Base-by-base conservation (phyloP, 2,797 vertebrate species). In the Leptoclinus maculatus region DNA sequence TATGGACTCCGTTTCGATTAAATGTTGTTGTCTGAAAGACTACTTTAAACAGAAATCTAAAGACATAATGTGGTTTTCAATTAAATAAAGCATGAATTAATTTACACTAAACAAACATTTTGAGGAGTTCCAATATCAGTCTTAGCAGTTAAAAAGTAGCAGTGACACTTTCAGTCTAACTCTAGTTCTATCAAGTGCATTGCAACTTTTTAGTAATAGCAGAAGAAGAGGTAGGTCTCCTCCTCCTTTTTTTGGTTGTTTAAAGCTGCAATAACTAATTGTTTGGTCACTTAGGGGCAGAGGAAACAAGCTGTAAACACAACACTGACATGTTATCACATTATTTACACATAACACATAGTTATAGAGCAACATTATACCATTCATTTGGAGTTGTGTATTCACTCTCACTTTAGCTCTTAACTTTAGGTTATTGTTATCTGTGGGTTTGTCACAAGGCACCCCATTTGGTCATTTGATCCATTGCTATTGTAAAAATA, bases 291-390 rank as follows among this genome's bases (percentile, higher is more conserved):
- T 49, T 19, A 0, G n/a, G 32, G 23, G 45, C 57, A 53, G 32
- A 32, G 14, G 11, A 54, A 64, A 75, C 73, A 59, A 59, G 41
- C 17, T 59, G n/a, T 38, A 60, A 60, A 38, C 21, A 10, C 21
- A 49, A 49, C 47, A n/a, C 47, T 49, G 8, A 49, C 19, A 21
- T 49, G 8, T 17, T 2, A 43, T 49, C 21, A 49, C 19, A 60
- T 53, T 23, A 25, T 53, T 53, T 53, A 53, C 23, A 25, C 23
- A 25, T 49, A n/a, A n/a, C 21, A 9, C 9, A 3, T 25, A 25
- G 51, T 53, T 25, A 23, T 27, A 6, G 25, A 54, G 53, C 23
- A 54, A 27, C 25, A 54, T 54, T 27, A 27, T 27, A 54, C 49
- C 49, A 12, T 53, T 53, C 11, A 53, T 25, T 23, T 47, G 45